Conservation (phyloP, 92 coral and sea anemone genomes). For the Epizoanthus stellaris region DNA sequence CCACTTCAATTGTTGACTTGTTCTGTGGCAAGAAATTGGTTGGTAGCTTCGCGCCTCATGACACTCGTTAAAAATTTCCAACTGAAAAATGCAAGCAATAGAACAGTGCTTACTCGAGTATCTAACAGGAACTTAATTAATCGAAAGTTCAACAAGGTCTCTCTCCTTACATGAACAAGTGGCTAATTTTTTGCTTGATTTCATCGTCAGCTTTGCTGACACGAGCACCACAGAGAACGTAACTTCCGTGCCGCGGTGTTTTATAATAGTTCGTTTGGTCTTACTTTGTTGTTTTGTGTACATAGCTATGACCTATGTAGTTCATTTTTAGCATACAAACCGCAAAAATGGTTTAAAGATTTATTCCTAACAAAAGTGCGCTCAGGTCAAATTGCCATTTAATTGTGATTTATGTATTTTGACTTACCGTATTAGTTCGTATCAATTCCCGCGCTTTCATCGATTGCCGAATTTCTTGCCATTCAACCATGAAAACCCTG, state of each 20-base stretch:
- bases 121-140: constrained; percentile 22
- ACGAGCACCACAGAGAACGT: background rate
- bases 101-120: background rate
- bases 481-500: constrained; percentile 42
- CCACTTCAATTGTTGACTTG: background rate
- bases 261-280: background rate
- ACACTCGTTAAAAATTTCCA: background rate
- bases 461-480: constrained; percentile 14
- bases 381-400: background rate
- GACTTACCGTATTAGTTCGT: constrained; percentile 19
- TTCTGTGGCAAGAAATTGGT: background rate
- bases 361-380: background rate
- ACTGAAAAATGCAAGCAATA: constrained; percentile 7
- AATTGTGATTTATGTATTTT: background rate
- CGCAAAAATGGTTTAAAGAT: background rate
- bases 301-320: background rate
- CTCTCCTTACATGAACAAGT: constrained; percentile 27
- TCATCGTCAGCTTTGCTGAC: constrained; percentile 37
- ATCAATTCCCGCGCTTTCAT: constrained; percentile 42
- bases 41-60: background rate
- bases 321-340: background rate
- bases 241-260: constrained; percentile 24
- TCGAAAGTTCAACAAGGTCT: constrained; percentile 31
- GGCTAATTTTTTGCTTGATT: constrained; percentile 28
- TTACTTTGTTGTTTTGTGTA: no score